phyloP scores from a whole-genome alignment of 2,888 invertebrate species.

The Resseliella maxima region DNA sequence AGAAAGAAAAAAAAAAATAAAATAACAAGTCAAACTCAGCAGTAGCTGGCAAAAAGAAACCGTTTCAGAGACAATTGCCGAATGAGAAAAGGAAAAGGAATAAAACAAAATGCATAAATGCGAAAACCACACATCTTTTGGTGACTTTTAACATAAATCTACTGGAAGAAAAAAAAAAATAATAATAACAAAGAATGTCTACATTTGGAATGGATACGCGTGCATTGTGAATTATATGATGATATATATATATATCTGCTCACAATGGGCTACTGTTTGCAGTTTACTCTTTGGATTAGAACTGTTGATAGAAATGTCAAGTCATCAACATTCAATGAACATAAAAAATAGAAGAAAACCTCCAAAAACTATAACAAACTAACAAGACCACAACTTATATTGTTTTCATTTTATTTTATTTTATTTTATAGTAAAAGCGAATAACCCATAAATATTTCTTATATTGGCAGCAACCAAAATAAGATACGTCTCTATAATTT shows the following conservation, averaged over 20 bases:
- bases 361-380: slow-evolving; percentile 11
- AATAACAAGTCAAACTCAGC: too few relatives aligned
- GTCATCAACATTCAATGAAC: slow-evolving; percentile 24
- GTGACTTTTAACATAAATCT: slow-evolving; percentile 49
- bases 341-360: background rate
- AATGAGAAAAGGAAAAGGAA: background rate
- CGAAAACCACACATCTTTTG: slow-evolving; percentile 35
- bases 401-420: too few relatives aligned
- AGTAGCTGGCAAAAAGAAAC: background rate
- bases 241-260: slow-evolving; percentile 31
- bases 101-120: background rate
- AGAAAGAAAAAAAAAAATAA: background rate
- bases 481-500: too few relatives aligned
- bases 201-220: slow-evolving; percentile 27
- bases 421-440: too few relatives aligned
- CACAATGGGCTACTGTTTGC: slow-evolving; percentile 21
- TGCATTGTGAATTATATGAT: slow-evolving; percentile 34
- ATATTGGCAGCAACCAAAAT: too few relatives aligned
- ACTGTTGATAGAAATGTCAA: background rate
- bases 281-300: slow-evolving; percentile 31
- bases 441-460: too few relatives aligned
- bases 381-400: slow-evolving; percentile 19
- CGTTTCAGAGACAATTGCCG: background rate
- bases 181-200: slow-evolving; percentile 33
- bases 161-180: background rate